phyloP scores from a whole-genome alignment of 92 coral and sea anemone genomes.

The Chrysogorgia sp. region DNA sequence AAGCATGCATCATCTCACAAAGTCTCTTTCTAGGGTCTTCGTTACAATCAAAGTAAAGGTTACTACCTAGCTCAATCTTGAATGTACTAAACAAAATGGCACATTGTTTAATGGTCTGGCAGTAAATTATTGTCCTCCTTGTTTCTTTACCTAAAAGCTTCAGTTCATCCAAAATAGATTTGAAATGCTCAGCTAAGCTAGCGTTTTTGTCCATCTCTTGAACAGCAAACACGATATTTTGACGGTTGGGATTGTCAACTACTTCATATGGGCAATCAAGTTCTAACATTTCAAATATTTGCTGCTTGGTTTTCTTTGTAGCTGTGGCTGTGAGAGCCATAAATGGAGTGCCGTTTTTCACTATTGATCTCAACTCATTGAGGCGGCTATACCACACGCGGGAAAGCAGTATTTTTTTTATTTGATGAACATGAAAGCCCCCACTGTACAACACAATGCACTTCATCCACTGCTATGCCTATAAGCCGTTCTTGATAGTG shows the following conservation, averaged over 20 bases:
- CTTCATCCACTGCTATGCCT: conserved; percentile 54
- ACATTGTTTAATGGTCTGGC: conserved; percentile 33
- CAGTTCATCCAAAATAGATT: too few species aligned
- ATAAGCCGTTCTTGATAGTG: conserved; percentile 15
- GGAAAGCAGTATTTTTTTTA: conserved; percentile 24
- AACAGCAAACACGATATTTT: conserved; percentile 23
- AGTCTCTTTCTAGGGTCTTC: conserved; percentile 1
- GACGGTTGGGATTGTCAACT: conserved; percentile 18
- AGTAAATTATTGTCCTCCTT: not conserved
- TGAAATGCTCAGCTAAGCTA: not conserved
- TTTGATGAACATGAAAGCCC: conserved; percentile 24
- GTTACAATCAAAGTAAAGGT: not conserved
- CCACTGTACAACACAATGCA: conserved; percentile 53
- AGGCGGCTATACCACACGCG: conserved; percentile 44
- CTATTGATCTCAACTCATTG: conserved; percentile 40
- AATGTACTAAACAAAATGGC: conserved; percentile 18
- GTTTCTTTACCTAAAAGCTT: not conserved
- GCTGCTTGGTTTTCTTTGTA: not conserved
- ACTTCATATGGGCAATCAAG: conserved; percentile 18
- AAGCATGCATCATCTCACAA: conserved; percentile 44
- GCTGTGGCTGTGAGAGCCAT: conserved; percentile 57
- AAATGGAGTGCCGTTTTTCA: conserved; percentile 13
- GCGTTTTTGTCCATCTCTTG: conserved; percentile 1
- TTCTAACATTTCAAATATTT: not conserved
- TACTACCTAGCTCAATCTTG: conserved; percentile 38